Evolutionary conservation across 2,113 vertebrate genomes (phyloP), one percentile per base, ranked within the genome.

Genomic region (Callorhinus ursinus): DNA sequence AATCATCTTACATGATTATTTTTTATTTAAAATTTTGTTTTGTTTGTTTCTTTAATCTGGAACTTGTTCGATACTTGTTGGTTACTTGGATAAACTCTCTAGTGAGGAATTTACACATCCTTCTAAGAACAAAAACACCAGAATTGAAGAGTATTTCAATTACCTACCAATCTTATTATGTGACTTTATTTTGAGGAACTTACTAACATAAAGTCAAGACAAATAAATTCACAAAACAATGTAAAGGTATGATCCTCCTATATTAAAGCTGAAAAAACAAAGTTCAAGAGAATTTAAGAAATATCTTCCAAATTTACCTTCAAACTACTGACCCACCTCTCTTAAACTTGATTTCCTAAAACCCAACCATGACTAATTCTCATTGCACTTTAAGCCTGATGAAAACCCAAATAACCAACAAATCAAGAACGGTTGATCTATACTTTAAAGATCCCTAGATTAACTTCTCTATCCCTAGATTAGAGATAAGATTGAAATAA

Each of bases 151-250:
- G 36, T 22, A 93, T 90, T 95, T 84, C 36, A 69, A 90, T 74
- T 88, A 16, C 61, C n/a, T 42, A 71, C 0, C 31, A 83, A 69
- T 71, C 13, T 95, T 84, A 83, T 67, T 83, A 39, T 63, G 26
- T 84, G 53, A 31, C 90, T 81, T 86, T 85, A 95, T 90, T 93
- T 49, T 86, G n/a, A 79, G 46, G 26, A 92, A 36, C 18, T 79
- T 79, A 79, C 11, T 55, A 77, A 82, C 55, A 95, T 22, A 39
- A 36, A 67, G 3, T 65, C 28, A 89, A 82, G 4, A 71, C 12
- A 85, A 65, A 61, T 26, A 76, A 36, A 53, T 61, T 57, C n/a
- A 79, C 7, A 63, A 55, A n/a, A 71, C 18, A 74, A 65, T 28
- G 16, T 67, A 82, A 90, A 67, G 11, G 26, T 87, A 31, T 90